phyloP scores from a whole-genome alignment of 2,113 vertebrate genomes.

The Clarias magur region DNA sequence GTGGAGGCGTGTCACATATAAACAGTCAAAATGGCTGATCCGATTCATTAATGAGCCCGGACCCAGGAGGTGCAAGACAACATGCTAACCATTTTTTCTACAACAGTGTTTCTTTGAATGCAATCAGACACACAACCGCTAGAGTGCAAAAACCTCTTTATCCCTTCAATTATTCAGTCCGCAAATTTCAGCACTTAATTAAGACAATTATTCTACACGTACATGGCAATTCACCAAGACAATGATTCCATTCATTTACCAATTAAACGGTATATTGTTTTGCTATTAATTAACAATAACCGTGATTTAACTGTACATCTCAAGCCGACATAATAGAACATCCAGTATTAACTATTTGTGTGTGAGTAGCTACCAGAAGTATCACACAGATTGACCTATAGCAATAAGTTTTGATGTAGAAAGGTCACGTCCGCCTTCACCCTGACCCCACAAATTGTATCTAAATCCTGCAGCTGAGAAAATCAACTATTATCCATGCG shows the following conservation, averaged over 20 bases:
- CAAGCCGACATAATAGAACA: neutral
- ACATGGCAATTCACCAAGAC: neutral
- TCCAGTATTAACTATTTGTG: neutral
- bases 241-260: neutral
- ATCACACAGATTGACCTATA: constrained; percentile 23
- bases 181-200: neutral
- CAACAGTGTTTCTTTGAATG: neutral
- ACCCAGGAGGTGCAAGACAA: too few species aligned
- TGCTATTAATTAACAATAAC: neutral
- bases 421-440: constrained; percentile 44
- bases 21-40: neutral
- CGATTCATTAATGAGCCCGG: too few species aligned
- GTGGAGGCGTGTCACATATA: neutral
- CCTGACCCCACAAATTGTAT: constrained; percentile 41
- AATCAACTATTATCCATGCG: constrained; percentile 51
- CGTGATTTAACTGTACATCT: neutral
- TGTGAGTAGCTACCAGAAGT: constrained; percentile 7
- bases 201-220: neutral
- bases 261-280: neutral
- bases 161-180: neutral
- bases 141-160: neutral
- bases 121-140: too few species aligned
- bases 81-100: neutral
- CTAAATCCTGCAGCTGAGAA: constrained; percentile 51
- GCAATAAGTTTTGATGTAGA: constrained; percentile 7